Evolutionary conservation across 2,113 vertebrate genomes (phyloP).

Genomic region (Stigmatopora argus): DNA sequence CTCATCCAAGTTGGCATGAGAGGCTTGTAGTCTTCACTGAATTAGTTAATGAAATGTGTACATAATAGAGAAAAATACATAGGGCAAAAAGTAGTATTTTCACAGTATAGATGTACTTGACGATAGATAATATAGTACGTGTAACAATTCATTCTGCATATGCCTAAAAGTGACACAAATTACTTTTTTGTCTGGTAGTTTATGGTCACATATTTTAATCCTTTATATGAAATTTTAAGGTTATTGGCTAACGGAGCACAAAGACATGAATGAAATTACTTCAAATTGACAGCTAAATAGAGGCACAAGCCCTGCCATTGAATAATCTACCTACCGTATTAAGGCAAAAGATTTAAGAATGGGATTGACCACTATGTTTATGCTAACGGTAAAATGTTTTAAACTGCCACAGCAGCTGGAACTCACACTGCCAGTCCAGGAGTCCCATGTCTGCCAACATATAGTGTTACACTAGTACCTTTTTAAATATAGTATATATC

Average conservation of each 20-base stretch:
- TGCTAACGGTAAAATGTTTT: constrained; percentile 33
- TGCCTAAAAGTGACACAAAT: not conserved
- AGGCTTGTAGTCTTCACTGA: not conserved
- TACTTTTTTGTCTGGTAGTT: constrained; percentile 8
- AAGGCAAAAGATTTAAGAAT: constrained; percentile 9
- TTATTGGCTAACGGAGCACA: not conserved
- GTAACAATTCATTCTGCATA: constrained; percentile 25
- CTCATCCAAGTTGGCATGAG: constrained; percentile 2
- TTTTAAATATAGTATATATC: constrained; percentile 1
- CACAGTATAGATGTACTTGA: constrained; percentile 4
- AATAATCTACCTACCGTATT: not conserved
- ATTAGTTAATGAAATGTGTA: constrained; percentile 5
- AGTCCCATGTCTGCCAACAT: constrained; percentile 64
- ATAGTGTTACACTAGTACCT: constrained; percentile 14
- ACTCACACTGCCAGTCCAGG: constrained; percentile 75
- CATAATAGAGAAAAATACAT: constrained; percentile 1
- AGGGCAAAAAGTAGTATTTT: not conserved
- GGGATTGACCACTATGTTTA: constrained; percentile 34
- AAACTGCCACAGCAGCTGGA: constrained; percentile 65
- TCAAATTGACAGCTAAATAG: not conserved
- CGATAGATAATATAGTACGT: not conserved
- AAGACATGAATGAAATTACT: constrained; percentile 6
- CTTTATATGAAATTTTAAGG: constrained; percentile 4
- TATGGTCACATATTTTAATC: constrained; percentile 8
- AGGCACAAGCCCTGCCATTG: constrained; percentile 7